A percentile compares a stretch with the other conserved stretches of the same genome.
Conservation (phyloP, 2,888 invertebrate genomes). For the Temnothorax ravouxi region DNA sequence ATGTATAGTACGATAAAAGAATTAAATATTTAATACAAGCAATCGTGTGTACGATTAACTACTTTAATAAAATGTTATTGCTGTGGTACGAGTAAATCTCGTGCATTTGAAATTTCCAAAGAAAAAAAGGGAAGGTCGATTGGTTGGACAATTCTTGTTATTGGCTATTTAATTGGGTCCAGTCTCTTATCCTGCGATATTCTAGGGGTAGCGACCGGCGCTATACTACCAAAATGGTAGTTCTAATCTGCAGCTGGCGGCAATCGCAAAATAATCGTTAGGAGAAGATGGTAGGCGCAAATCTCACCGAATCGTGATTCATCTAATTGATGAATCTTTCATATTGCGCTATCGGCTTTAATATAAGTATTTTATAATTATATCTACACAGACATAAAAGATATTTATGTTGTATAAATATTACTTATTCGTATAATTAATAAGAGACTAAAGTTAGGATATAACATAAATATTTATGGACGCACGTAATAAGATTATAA, state of each 20-base stretch:
- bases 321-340: conserved; percentile 25
- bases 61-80: conserved; percentile 14
- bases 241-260: conserved; percentile 84
- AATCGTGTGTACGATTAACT: background rate
- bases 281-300: conserved; percentile 63
- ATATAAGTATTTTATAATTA: conserved; percentile 7
- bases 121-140: conserved; percentile 54
- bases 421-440: conserved; percentile 1
- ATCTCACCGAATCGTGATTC: conserved; percentile 61
- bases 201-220: conserved; percentile 64
- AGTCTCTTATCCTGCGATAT: conserved; percentile 84
- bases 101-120: conserved; percentile 34
- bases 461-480: background rate
- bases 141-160: conserved; percentile 78
- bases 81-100: conserved; percentile 14
- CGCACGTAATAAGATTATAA: background rate
- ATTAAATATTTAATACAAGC: conserved; percentile 12
- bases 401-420: background rate
- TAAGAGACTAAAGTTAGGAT: background rate
- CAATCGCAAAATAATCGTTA: conserved; percentile 82
- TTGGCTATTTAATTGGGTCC: conserved; percentile 85
- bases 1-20: background rate
- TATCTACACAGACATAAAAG: background rate
- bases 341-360: background rate
- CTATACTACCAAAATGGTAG: conserved; percentile 67